Conservation (phyloP, 2,113 vertebrate genomes). For the Taxidea taxus region DNA sequence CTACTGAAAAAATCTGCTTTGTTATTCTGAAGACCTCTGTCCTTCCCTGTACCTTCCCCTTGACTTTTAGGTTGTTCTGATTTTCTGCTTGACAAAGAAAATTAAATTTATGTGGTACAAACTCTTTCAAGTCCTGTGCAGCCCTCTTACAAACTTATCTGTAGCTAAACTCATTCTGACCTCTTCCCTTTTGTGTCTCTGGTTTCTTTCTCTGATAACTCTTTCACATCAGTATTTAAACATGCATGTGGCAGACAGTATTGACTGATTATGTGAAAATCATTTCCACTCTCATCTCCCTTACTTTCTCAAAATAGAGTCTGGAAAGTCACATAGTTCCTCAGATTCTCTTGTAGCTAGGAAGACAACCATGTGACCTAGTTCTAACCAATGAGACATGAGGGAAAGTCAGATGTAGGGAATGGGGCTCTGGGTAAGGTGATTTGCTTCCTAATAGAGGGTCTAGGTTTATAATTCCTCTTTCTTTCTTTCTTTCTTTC, state of each 20-base stretch:
- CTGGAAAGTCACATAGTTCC: neutral
- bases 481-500: neutral
- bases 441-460: neutral
- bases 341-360: neutral
- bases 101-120: neutral
- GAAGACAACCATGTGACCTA: neutral
- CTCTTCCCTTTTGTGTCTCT: neutral
- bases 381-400: neutral
- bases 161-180: slow-evolving; percentile 2
- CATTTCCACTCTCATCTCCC: neutral
- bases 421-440: neutral
- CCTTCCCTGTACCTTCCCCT: neutral
- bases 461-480: neutral
- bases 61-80: neutral
- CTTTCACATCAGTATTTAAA: neutral
- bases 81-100: slow-evolving; percentile 35
- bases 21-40: neutral
- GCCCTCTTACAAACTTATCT: neutral
- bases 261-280: neutral
- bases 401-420: neutral
- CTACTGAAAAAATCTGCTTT: neutral
- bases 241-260: neutral
- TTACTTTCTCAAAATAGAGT: neutral
- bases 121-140: neutral
- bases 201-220: neutral